phyloP scores from a whole-genome alignment of 53 echinoderm and acorn worm species.

The Hippasteria phrygiana region DNA sequence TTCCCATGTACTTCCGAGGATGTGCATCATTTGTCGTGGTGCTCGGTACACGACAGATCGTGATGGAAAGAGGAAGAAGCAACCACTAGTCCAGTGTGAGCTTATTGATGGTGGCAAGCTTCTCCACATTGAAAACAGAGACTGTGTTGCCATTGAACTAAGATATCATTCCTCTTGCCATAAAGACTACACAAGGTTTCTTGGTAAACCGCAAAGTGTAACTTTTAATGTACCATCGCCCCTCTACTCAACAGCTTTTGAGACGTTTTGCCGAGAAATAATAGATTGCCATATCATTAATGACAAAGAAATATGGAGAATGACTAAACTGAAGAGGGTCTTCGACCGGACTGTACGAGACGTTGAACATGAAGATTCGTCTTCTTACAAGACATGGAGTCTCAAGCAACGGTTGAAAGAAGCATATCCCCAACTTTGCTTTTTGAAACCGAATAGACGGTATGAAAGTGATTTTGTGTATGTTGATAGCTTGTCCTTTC shows the following conservation, averaged over 20 bases:
- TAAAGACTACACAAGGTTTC: not conserved
- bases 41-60: constrained; percentile 2
- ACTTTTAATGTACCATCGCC: constrained; percentile 9
- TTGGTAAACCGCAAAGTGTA: constrained; percentile 14
- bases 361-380: constrained; percentile 50
- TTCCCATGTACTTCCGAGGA: constrained; percentile 34
- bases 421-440: constrained; percentile 31
- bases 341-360: constrained; percentile 34
- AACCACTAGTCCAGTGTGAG: not conserved
- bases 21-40: constrained; percentile 31
- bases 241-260: constrained; percentile 14
- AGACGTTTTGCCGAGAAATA: constrained; percentile 53
- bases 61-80: constrained; percentile 8
- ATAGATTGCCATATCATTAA: constrained; percentile 53
- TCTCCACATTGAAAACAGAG: constrained; percentile 34
- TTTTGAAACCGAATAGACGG: constrained; percentile 23
- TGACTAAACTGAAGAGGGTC: constrained; percentile 49
- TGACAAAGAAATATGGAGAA: constrained; percentile 53
- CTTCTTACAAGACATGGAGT: constrained; percentile 25
- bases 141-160: constrained; percentile 45
- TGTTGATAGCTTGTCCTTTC: not conserved
- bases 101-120: constrained; percentile 22
- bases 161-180: constrained; percentile 9
- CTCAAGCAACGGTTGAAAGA: constrained; percentile 35
- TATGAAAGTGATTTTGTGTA: constrained; percentile 38